Percentiles rank a stretch among this genome's conserved stretches.
phyloP scores from a whole-genome alignment of 2,888 invertebrate genomes.

The Hirudinaria manillensis region DNA sequence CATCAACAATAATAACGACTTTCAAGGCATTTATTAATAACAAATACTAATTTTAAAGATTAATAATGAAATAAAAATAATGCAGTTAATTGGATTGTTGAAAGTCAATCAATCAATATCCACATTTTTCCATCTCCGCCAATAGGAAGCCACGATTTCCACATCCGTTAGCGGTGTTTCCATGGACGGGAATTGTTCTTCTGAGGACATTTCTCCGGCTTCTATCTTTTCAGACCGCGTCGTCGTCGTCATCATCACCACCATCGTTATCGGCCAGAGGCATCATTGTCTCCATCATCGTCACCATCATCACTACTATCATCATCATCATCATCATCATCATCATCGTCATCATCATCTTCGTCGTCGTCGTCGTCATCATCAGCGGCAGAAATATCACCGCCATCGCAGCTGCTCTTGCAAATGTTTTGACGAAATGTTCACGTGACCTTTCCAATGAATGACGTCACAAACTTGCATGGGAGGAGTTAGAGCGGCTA shows the following conservation, averaged over 20 bases:
- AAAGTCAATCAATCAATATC: too few relatives aligned
- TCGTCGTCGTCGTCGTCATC: conserved; percentile 6
- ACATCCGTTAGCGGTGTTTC: background rate
- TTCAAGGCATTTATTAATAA: too few relatives aligned
- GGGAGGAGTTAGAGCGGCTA: too few relatives aligned
- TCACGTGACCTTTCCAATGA: too few relatives aligned
- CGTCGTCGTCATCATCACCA: conserved; percentile 16
- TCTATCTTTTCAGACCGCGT: background rate
- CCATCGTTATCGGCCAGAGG: too few relatives aligned
- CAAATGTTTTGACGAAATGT: background rate
- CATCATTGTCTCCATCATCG: background rate
- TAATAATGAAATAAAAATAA: too few relatives aligned
- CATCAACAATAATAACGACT: too few relatives aligned
- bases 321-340: conserved; percentile 18
- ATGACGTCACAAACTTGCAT: too few relatives aligned
- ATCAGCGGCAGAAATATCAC: background rate
- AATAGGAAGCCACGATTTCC: background rate
- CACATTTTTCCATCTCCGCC: too few relatives aligned
- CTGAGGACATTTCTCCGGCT: too few relatives aligned
- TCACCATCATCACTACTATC: background rate
- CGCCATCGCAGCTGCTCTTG: background rate
- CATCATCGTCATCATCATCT: conserved; percentile 8
- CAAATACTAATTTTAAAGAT: too few relatives aligned
- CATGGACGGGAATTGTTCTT: background rate
- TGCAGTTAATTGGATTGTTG: too few relatives aligned